A percentile compares a stretch with the other conserved stretches of the same genome.
Evolutionary conservation across 2,113 vertebrate genomes (phyloP).

Genomic region (Chlamydotis undulata): DNA sequence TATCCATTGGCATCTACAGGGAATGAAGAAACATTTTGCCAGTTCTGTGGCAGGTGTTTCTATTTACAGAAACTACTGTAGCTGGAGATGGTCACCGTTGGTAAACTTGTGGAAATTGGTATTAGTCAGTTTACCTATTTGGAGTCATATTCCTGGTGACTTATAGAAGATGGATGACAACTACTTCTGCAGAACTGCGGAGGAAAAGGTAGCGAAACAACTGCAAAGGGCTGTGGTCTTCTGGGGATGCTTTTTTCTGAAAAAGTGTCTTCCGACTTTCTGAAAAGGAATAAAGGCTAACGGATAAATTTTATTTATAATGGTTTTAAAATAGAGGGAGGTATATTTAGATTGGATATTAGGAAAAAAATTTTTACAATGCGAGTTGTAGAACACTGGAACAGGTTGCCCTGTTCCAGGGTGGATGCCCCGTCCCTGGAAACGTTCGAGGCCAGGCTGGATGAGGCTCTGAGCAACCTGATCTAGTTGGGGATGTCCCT

Average conservation of each 20-base stretch:
- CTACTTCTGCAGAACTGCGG: not conserved
- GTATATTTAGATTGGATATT: too few species aligned
- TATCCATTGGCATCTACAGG: not conserved
- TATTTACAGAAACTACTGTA: not conserved
- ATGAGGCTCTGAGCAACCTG: too few species aligned
- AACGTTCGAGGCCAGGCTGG: too few species aligned
- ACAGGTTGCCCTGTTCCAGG: too few species aligned
- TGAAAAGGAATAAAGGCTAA: not conserved
- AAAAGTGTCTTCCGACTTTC: not conserved
- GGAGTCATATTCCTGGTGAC: not conserved
- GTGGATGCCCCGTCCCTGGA: too few species aligned
- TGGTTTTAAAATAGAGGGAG: too few species aligned
- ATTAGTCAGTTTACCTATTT: not conserved
- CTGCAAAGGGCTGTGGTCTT: accelerated
- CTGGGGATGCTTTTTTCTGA: not conserved
- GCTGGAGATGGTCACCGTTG: not conserved
- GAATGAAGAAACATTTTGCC: not conserved
- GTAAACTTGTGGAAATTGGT: not conserved
- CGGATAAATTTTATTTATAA: not conserved
- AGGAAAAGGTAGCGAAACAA: not conserved
- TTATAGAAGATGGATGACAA: not conserved
- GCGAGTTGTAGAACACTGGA: too few species aligned
- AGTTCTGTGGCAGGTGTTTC: not conserved
- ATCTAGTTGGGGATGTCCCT: too few species aligned
- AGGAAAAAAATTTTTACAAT: too few species aligned